A percentile compares a stretch with the other conserved stretches of the same genome.
Evolutionary conservation across 2,113 vertebrate genomes (phyloP).

Genomic region (Toxostoma redivivum): DNA sequence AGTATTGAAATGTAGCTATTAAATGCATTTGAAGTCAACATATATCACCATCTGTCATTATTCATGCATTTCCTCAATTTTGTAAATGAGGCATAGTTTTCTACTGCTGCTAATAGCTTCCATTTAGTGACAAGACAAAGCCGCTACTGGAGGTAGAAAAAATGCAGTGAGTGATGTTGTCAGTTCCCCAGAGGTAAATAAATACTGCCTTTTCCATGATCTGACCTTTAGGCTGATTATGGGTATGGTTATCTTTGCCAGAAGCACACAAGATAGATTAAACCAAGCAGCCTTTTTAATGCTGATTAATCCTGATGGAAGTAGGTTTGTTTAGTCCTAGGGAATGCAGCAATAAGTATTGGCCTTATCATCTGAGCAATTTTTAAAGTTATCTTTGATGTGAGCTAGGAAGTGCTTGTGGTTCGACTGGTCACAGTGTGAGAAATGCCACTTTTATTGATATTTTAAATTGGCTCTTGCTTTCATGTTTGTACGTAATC

Average conservation of each 20-base stretch:
- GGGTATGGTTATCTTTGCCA: conserved; percentile 13
- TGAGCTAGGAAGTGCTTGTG: not conserved
- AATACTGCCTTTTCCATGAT: not conserved
- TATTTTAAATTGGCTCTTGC: not conserved
- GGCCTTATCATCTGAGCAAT: not conserved
- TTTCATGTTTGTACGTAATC: not conserved
- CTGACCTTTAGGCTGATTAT: conserved; percentile 50
- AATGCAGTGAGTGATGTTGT: not conserved
- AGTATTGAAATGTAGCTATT: not conserved
- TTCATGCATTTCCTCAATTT: not conserved
- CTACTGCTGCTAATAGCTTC: not conserved
- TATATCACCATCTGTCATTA: not conserved
- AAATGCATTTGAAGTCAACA: not conserved
- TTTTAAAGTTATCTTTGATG: conserved; percentile 6
- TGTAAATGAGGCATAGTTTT: not conserved
- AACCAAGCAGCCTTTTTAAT: conserved; percentile 7
- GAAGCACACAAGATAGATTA: not conserved
- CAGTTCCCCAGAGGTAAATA: conserved; percentile 19
- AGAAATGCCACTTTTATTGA: not conserved
- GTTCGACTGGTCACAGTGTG: not conserved
- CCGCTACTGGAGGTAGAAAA: not conserved
- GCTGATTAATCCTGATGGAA: conserved; percentile 48
- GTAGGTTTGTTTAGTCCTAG: conserved; percentile 21
- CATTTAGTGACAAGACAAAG: not conserved
- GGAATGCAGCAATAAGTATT: not conserved